Conservation (phyloP, 2,113 vertebrate species). For the Chelonoidis abingdonii region DNA sequence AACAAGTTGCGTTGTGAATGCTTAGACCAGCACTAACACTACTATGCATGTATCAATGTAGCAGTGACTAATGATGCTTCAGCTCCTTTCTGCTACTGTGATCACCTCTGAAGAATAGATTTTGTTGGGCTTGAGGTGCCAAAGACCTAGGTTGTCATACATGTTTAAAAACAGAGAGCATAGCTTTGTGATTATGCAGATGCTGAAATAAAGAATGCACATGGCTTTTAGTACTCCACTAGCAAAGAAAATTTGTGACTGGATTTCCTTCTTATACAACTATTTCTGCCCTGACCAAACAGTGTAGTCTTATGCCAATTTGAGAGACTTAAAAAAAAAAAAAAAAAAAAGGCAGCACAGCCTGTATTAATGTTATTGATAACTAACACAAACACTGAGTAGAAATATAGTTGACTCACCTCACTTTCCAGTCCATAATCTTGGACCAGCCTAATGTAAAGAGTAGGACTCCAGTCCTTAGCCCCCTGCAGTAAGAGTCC, state of each 20-base stretch:
- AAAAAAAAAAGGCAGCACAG: too few species aligned
- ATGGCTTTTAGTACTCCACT: background rate
- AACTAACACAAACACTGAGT: background rate
- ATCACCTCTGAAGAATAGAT: background rate
- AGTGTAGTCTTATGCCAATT: background rate
- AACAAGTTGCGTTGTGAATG: background rate
- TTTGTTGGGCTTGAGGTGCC: background rate
- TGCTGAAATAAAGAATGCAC: background rate
- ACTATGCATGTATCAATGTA: background rate
- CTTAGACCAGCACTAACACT: conserved; percentile 60
- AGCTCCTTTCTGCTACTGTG: background rate
- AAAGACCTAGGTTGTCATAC: background rate
- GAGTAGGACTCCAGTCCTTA: conserved; percentile 92
- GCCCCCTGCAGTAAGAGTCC: conserved; percentile 92
- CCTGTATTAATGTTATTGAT: background rate
- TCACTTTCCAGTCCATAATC: conserved; percentile 97
- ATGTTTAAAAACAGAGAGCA: background rate
- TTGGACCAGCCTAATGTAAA: conserved; percentile 96
- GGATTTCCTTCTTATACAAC: background rate
- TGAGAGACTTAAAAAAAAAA: background rate
- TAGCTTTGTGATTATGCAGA: background rate
- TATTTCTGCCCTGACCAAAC: background rate
- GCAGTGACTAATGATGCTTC: conserved; percentile 28
- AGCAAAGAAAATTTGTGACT: background rate
- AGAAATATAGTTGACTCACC: conserved; percentile 71